These are phyloP conservation scores for Astropecten irregularis DNA, from an alignment of 53 echinoderm and acorn worm genomes.

Conservation along the genomic window DNA sequence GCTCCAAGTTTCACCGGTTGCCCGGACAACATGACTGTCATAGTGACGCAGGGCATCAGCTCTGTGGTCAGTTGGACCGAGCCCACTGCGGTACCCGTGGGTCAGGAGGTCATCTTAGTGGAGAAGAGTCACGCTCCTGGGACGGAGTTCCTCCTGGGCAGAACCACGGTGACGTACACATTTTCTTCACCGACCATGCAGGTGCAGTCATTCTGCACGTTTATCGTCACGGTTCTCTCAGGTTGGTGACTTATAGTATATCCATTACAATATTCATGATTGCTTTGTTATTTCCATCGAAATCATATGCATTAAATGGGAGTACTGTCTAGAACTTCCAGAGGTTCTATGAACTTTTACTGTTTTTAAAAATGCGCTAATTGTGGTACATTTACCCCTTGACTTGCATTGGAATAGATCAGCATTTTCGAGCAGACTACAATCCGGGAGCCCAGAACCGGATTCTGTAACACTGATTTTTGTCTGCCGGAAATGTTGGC, in stretches of 20 bases:
- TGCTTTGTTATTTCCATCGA: no score
- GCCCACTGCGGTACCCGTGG: constrained; percentile 11
- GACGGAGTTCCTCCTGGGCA: constrained; percentile 40
- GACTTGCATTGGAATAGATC: no score
- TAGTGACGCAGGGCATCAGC: constrained; percentile 3
- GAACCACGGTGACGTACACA: constrained; percentile 68
- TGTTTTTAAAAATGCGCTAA: no score
- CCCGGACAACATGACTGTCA: constrained; percentile 42
- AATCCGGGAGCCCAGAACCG: no score
- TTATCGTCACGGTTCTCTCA: constrained; percentile 39
- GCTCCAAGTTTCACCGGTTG: constrained; percentile 51
- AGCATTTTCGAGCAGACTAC: no score
- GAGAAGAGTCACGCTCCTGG: constrained; percentile 16
- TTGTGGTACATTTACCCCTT: no score
- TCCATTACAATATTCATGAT: no score
- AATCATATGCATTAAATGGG: no score
- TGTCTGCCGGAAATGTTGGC: no score
- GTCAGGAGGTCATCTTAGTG: neutral
- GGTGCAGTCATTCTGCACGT: constrained; percentile 39
- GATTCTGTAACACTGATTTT: no score
- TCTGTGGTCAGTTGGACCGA: constrained; percentile 49
- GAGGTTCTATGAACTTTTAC: no score
- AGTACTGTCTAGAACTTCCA: no score
- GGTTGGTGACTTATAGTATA: constrained; percentile 32
- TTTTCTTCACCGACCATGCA: constrained; percentile 14